Base-by-base conservation (phyloP, 2,888 invertebrate species). In the Mythimna vitellina region DNA sequence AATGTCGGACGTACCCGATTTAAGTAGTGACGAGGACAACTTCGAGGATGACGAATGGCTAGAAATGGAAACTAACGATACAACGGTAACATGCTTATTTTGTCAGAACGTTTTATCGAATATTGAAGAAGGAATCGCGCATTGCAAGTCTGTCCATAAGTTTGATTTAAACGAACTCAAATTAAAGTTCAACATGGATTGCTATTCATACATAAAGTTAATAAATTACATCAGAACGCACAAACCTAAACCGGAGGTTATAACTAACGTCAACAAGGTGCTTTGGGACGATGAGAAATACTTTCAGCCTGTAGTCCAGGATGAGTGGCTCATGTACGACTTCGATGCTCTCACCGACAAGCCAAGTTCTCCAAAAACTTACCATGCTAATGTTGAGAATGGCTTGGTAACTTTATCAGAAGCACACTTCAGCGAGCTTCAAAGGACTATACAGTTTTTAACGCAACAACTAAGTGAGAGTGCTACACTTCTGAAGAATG, bases 301-400 rank as follows among this genome's bases (percentile, higher is more conserved):
- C 91, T 95, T 99, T 73, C 97, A 97, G 89, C 98, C 99, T 0
- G 96, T 97, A 7, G 97, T 97, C 77, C 97, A 98, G 89, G 99
- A 99, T 90, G 97, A 98, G 14, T 98, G 98, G 98, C 92, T 99
- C 57, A 98, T 97, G 97, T 98, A 97, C 91, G 99, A 98, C 97
- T 97, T 95, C 75, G 96, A 96, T 62, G 93, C 95, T n/a, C 80
- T 95, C 12, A 84, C 90, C 3, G 94, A 94, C 20, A 92, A 92
- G 57, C 91, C 93, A 5, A 91, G 86, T 74, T 93, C 94, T 1
- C 96, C 96, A 1, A 93, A 93, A 87, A 92, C 93, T 3, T 97
- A 97, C 87, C 96, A 97, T 76, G 97, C 97, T 1, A 97, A 97
- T 91, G 96, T 96, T 1, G 97, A 97, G 90, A 97, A 97, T 91